These are phyloP conservation scores for Abramis brama DNA, from an alignment of 2,113 vertebrate genomes.

Conservation along the genomic window DNA sequence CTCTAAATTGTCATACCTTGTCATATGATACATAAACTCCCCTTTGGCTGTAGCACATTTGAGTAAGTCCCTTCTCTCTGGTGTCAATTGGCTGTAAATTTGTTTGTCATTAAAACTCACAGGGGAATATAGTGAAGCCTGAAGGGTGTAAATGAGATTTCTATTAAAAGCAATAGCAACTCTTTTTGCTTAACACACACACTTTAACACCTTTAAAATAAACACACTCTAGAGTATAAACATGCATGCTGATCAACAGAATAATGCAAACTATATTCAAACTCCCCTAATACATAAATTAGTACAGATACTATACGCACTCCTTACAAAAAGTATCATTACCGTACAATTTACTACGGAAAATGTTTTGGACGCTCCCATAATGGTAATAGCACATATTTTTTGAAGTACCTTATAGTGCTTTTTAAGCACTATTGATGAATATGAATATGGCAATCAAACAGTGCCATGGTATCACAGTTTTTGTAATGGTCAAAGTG, in stretches of 20 bases:
- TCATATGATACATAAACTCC: conserved; percentile 13
- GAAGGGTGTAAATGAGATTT: conserved; percentile 10
- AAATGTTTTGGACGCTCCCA: not conserved
- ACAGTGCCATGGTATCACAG: not conserved
- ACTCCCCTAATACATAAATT: not conserved
- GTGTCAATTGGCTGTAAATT: not conserved
- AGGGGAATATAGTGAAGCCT: conserved; percentile 5
- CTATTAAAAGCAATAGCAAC: conserved; percentile 5
- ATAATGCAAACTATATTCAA: not conserved
- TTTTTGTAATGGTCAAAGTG: not conserved
- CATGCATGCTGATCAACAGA: not conserved
- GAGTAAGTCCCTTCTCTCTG: not conserved
- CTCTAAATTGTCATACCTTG: conserved; percentile 24
- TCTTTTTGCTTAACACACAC: not conserved
- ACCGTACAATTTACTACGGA: not conserved
- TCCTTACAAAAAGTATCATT: not conserved
- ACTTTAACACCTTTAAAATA: not conserved
- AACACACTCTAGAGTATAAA: not conserved
- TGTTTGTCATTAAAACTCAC: not conserved
- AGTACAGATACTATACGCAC: not conserved
- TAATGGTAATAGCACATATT: not conserved
- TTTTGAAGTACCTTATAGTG: not conserved
- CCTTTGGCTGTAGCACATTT: not conserved
- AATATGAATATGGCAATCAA: not conserved
- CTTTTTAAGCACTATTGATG: not conserved